Evolutionary conservation across 2,888 invertebrate genomes (phyloP), one percentile per base, ranked within the genome.

Genomic region (Eupithecia pulchellata): DNA sequence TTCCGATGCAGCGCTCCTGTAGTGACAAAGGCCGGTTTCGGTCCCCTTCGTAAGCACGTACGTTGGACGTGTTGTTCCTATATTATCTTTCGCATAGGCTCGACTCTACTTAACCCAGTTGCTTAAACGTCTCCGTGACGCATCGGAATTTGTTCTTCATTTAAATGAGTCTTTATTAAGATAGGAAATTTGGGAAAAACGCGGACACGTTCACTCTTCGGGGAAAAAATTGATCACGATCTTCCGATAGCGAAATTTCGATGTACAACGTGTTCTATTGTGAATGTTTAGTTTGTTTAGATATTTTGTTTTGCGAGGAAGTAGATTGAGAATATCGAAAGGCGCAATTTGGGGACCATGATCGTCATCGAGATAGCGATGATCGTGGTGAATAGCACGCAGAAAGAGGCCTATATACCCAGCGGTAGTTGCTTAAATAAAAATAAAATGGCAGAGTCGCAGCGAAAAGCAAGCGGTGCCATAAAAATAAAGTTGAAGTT

Each of bases 101-200:
- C 81, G 85, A 85, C 83, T 87, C 81, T 83, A 82, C 83, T 88
- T 87, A 89, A 89, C 91, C 91, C 82, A 90, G 83, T 89, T 88
- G 80, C 79, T 78, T 81, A 83, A 83, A 81, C 82, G 81, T 82
- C 85, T 84, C 84, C 82, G 85, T 88, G 87, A 89, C 89, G 90
- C 86, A 81, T 84, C 81, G 89, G 89, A 86, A 91, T 91, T 88
- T 84, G 89, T 85, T 86, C 88, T 84, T 89, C 86, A 89, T 91
- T 91, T 88, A 81, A 89, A 86, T 86, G 86, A 69, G 85, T 85
- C 85, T 86, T 84, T 83, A 80, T 81, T 82, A 29, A 29, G 75
- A 81, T 80, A 85, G 88, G 84, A 88, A 87, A 77, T 82, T 84
- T 73, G 75, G 82, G 83, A 86, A 88, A 88, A 87, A 85, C 81